These are phyloP conservation scores for Dynastes hyllus DNA, from an alignment of 2,888 invertebrate species.

Conservation along the genomic window DNA sequence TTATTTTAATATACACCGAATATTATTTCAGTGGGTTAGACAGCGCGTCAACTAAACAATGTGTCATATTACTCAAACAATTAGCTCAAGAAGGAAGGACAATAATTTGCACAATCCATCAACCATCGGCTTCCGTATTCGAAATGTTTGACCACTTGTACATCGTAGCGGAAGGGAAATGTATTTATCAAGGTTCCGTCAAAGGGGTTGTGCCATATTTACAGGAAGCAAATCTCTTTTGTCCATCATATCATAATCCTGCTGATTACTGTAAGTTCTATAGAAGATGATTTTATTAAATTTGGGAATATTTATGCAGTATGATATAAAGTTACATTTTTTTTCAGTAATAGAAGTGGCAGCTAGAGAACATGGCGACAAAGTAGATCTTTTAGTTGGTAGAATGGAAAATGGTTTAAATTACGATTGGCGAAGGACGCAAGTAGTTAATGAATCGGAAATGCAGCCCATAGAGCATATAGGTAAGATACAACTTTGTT, in stretches of 20 bases:
- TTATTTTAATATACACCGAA: neutral
- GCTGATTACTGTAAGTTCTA: constrained; percentile 87
- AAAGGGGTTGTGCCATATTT: constrained; percentile 85
- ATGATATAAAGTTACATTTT: constrained; percentile 28
- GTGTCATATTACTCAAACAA: constrained; percentile 85
- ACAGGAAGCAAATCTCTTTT: constrained; percentile 79
- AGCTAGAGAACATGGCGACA: constrained; percentile 83
- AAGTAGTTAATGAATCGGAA: constrained; percentile 66
- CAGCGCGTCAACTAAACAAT: constrained; percentile 87
- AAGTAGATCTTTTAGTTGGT: constrained; percentile 73
- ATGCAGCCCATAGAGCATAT: constrained; percentile 67
- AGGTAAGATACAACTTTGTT: constrained; percentile 65
- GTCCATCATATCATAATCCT: constrained; percentile 93
- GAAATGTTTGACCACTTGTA: constrained; percentile 93
- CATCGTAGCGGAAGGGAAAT: constrained; percentile 85
- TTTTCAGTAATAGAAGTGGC: constrained; percentile 85
- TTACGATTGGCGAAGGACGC: constrained; percentile 72
- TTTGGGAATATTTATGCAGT: too few species aligned
- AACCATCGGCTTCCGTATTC: constrained; percentile 90
- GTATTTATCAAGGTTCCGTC: constrained; percentile 87
- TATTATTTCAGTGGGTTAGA: constrained; percentile 81
- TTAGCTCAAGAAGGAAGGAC: constrained; percentile 89
- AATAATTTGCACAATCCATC: constrained; percentile 92
- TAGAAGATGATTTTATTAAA: too few species aligned
- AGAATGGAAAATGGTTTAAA: constrained; percentile 79